Evolutionary conservation across 2,113 vertebrate species (phyloP), one percentile per base, ranked within the genome.

Genomic region (Paracanthobrama guichenoti): DNA sequence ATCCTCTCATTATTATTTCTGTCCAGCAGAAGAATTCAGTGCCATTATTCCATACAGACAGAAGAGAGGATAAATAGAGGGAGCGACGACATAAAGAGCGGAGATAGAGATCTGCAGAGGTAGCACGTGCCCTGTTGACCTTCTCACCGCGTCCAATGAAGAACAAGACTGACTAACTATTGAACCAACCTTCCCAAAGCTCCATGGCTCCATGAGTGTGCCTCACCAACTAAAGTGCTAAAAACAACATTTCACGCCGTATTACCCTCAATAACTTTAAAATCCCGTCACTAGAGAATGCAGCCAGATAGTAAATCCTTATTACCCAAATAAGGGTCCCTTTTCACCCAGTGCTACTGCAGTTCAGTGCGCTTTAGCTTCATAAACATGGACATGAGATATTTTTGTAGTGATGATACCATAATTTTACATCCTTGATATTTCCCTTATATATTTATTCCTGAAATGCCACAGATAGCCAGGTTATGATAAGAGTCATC

Each of bases 81-180:
- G 24, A 42, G 10, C 26, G 26, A 5, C 59, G 53, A 77, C 85
- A 93, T 89, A 92, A 91, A 91, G 88, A 84, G 50, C 79, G 57
- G 82, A 4, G 91, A 93, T 93, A 93, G 88, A 90, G 86, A 94
- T 94, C 92, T 94, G 93, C 92, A 91, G 91, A 86, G 88, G 89
- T 90, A 79, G 90, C 91, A 90, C 85, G 85, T 86, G 83, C 85
- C 90, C 60, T 76, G 77, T 85, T 93, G 90, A 93, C 88, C 91
- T 90, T 89, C 91, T 79, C 90, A 90, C 69, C n/a, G 13, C 26
- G 31, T 79, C 28, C 55, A 24, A 55, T 85, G 85, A 89, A 87
- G 89, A 88, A 71, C 84, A 92, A 90, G 91, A 90, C 87, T 90
- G 87, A 81, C 20, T 6, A 39, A 73, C 81, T 79, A 50, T 84